These are phyloP conservation scores for Tineola bisselliella DNA, from an alignment of 2,888 invertebrate species.

Conservation along the genomic window DNA sequence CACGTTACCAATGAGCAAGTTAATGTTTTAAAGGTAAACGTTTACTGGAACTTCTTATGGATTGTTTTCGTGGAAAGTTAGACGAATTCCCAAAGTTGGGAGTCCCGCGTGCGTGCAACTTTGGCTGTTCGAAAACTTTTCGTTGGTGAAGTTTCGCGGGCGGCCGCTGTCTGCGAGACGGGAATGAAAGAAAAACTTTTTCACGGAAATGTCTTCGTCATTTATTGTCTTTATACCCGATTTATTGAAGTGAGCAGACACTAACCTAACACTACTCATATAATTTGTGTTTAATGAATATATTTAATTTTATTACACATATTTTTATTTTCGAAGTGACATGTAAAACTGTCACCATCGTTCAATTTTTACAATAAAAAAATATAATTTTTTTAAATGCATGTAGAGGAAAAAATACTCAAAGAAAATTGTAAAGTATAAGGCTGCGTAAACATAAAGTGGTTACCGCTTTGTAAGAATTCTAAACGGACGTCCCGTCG, in stretches of 20 bases:
- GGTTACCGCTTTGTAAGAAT: neutral
- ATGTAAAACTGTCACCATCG: neutral
- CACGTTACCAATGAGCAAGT: conserved; percentile 19
- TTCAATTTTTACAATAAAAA: neutral
- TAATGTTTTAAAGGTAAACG: conserved; percentile 16
- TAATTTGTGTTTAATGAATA: neutral
- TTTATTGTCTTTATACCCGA: conserved; percentile 3
- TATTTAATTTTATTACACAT: neutral
- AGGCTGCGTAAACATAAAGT: conserved; percentile 7
- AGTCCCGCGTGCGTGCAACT: conserved; percentile 47
- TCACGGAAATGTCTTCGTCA: conserved; percentile 6
- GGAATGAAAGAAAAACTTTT: conserved; percentile 13
- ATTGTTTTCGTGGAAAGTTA: conserved; percentile 49
- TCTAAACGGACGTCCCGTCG: conserved; percentile 13
- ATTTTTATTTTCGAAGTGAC: neutral
- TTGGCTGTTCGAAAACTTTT: conserved; percentile 22
- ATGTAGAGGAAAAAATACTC: no score
- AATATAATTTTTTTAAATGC: no score
- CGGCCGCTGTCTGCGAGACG: neutral
- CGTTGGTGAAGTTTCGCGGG: neutral
- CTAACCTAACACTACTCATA: no score
- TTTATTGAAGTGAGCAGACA: neutral
- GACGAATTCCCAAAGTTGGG: conserved; percentile 37
- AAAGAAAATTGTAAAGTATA: conserved; percentile 16
- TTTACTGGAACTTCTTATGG: conserved; percentile 25